Evolutionary conservation across 2,888 invertebrate species (phyloP), one percentile per base, ranked within the genome.

Genomic region (Psylliodes chrysocephalus): DNA sequence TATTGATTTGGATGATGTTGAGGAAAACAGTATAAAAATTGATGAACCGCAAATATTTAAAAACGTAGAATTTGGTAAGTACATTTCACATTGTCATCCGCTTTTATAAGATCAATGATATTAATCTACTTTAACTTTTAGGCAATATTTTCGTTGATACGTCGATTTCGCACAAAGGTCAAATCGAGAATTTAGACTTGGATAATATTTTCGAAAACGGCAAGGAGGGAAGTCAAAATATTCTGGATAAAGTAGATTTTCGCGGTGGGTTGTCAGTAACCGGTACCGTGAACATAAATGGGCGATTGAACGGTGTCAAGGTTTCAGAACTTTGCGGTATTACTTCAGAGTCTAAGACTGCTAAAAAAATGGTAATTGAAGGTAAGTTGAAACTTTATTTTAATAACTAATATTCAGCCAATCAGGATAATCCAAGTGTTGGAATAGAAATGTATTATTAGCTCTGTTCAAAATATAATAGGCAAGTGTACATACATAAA

Each of bases 11-110:
- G 57, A 64, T 7, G 69, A 80, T 22, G 73, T 86, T 54, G 64
- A 77, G 7, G 68, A 77, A 2, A 79, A 82, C 60, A 75, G 79
- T 1, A 75, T 85, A 5, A 82, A 80, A 71, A 73, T 80, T 2
- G 77, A 83, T 52, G 82, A 84, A 65, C 70, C 74, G 22, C 71
- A 78, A 57, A 70, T 72, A 15, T 79, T 85, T 60, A 74, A 78
- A 35, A 74, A 78, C 10, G 82, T 81, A 6, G 78, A 76, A 44
- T 87, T 88, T 73, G 74, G 83, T 84, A 73, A 77, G 75, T 64
- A 25, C 54, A n/a, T n/a, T n/a, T n/a, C n/a, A n/a, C n/a, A n/a
- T n/a, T n/a, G n/a, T n/a, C n/a, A n/a, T n/a, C n/a, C n/a, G n/a
- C n/a, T n/a, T n/a, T n/a, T n/a, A n/a, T n/a, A n/a, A n/a, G n/a